These are phyloP conservation scores for Shinisaurus crocodilurus DNA, from an alignment of 2,113 vertebrate species.

Conservation along the genomic window DNA sequence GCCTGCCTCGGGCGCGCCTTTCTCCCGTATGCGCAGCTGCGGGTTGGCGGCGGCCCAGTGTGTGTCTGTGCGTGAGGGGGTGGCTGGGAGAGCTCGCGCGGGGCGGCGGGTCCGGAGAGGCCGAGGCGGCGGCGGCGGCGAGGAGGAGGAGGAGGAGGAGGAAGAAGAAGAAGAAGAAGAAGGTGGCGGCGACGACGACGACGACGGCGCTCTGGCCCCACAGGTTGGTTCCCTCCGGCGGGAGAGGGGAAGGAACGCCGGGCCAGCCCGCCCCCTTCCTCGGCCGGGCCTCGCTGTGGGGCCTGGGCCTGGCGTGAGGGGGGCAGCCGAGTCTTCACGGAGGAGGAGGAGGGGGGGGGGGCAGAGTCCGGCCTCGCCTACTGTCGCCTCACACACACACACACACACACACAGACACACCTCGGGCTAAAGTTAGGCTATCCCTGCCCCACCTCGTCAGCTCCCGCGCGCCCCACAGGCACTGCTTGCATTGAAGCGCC, in stretches of 20 bases:
- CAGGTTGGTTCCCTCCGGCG: neutral
- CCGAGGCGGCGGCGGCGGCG: neutral
- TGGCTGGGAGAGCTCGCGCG: neutral
- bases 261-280: neutral
- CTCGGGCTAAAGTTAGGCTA: neutral
- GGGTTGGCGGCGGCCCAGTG: neutral
- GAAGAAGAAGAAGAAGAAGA: no score
- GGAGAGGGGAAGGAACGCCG: rapidly evolving
- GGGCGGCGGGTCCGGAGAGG: neutral
- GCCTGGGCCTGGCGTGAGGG: neutral
- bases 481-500: no score
- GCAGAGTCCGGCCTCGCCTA: neutral
- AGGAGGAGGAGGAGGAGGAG: no score
- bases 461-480: no score
- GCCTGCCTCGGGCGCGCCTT: neutral
- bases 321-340: neutral
- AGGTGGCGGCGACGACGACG: no score
- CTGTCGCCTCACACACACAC: no score
- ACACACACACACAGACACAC: no score
- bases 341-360: no score
- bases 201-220: neutral
- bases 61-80: neutral
- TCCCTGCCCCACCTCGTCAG: no score
- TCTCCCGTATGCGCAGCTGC: neutral
- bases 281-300: neutral